Conservation (phyloP, 2,888 invertebrate genomes). For the Trichacis sp. region DNA sequence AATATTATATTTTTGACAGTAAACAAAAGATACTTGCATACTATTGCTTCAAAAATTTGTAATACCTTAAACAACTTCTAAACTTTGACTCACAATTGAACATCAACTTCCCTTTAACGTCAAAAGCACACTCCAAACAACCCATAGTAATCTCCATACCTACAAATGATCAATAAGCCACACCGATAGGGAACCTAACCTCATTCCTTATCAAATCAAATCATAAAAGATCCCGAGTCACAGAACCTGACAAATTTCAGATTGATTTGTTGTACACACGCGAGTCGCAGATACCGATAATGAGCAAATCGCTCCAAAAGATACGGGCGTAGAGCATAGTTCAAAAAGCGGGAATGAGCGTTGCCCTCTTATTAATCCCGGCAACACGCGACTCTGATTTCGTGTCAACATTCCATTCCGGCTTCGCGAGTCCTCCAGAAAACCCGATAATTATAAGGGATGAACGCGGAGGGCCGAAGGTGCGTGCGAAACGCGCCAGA, state of each 20-base stretch:
- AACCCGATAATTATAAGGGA: constrained; percentile 55
- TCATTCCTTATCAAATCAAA: neutral
- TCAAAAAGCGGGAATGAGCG: constrained; percentile 13
- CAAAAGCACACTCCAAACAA: too few relatives aligned
- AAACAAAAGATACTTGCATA: too few relatives aligned
- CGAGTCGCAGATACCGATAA: constrained; percentile 1
- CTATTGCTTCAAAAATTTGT: too few relatives aligned
- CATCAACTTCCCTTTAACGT: too few relatives aligned
- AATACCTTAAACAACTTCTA: too few relatives aligned
- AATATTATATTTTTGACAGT: too few relatives aligned
- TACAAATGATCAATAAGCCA: neutral
- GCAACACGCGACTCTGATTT: too few relatives aligned
- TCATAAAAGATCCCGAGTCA: neutral
- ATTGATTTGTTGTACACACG: constrained; percentile 10
- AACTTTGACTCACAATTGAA: too few relatives aligned
- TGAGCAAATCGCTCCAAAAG: too few relatives aligned
- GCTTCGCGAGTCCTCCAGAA: constrained; percentile 25
- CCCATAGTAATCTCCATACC: too few relatives aligned
- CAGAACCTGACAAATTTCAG: constrained; percentile 5
- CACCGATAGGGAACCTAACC: neutral
- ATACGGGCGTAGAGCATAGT: constrained; percentile 15
- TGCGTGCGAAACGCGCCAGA: constrained; percentile 33
- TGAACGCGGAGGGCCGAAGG: constrained; percentile 36
- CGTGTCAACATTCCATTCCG: constrained; percentile 40
- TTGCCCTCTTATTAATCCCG: constrained; percentile 44